phyloP scores from a whole-genome alignment of 2,797 vertebrate genomes.

The Pseudopleuronectes americanus region DNA sequence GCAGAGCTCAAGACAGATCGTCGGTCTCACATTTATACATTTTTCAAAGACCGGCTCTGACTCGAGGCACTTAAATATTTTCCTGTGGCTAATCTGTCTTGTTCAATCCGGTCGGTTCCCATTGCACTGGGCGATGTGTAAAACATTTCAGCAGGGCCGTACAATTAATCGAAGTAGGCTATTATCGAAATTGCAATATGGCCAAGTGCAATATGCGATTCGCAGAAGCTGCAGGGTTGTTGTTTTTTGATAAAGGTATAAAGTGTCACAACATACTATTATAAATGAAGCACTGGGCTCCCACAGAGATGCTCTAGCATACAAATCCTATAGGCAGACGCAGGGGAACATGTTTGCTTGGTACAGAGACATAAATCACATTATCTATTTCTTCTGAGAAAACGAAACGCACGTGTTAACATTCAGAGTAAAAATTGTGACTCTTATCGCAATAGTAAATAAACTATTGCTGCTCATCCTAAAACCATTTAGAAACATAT shows the following conservation, averaged over 20 bases:
- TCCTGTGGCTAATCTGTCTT: slow-evolving; percentile 41
- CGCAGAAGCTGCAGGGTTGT: not conserved
- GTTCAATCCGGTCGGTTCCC: slow-evolving; percentile 40
- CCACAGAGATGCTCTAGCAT: not conserved
- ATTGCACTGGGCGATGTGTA: slow-evolving; percentile 16
- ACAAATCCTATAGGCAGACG: not conserved
- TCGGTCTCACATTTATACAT: slow-evolving; percentile 19
- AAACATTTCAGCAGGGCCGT: not conserved
- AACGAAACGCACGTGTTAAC: too few species aligned
- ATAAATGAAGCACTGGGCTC: not conserved
- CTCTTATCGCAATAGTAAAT: too few species aligned
- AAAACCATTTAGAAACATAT: too few species aligned
- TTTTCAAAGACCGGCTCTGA: slow-evolving; percentile 53
- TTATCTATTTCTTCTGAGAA: too few species aligned
- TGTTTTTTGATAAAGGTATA: not conserved
- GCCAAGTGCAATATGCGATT: not conserved
- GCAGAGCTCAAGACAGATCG: too few species aligned
- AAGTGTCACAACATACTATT: not conserved
- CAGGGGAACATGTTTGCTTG: too few species aligned
- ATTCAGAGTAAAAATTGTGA: too few species aligned
- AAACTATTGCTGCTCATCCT: too few species aligned
- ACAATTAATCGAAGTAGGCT: not conserved
- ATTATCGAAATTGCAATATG: not conserved
- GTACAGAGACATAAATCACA: too few species aligned
- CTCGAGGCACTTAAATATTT: slow-evolving; percentile 37